Conservation (phyloP, 1,140 invertebrate species). For the Drosophila baimaii region DNA sequence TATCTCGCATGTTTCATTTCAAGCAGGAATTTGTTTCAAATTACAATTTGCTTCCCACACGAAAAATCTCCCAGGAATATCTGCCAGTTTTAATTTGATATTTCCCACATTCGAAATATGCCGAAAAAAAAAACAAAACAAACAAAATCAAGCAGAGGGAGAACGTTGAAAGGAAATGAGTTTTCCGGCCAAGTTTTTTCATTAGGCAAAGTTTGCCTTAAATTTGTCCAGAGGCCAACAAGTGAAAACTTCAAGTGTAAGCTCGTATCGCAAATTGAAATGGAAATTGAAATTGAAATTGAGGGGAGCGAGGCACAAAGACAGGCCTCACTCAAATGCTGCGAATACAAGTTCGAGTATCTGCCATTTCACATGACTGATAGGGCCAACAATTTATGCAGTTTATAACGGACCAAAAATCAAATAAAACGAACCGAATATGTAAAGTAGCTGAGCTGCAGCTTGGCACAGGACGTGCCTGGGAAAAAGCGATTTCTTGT, state of each 20-base stretch:
- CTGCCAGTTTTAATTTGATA: conserved; percentile 65
- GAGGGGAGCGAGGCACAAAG: conserved; percentile 18
- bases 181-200: conserved; percentile 42
- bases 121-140: not conserved
- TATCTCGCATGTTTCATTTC: conserved; percentile 66
- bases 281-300: conserved; percentile 32
- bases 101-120: conserved; percentile 47
- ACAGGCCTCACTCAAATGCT: conserved; percentile 21
- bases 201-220: conserved; percentile 42
- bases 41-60: conserved; percentile 36
- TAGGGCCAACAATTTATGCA: conserved; percentile 44
- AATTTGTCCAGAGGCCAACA: conserved; percentile 25
- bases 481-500: conserved; percentile 43
- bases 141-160: not conserved
- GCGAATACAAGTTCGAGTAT: not conserved
- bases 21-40: conserved; percentile 65
- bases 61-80: not conserved
- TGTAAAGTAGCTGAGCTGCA: conserved; percentile 64
- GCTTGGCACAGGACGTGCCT: conserved; percentile 39
- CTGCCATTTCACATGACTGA: conserved; percentile 10
- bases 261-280: conserved; percentile 33
- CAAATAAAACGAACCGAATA: conserved; percentile 32
- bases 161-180: conserved; percentile 28
- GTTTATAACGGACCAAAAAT: conserved; percentile 34
- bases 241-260: conserved; percentile 29